Conservation (phyloP, 37 sponge, comb jelly and placozoan genomes). For the Cladorhizidae sp. region DNA sequence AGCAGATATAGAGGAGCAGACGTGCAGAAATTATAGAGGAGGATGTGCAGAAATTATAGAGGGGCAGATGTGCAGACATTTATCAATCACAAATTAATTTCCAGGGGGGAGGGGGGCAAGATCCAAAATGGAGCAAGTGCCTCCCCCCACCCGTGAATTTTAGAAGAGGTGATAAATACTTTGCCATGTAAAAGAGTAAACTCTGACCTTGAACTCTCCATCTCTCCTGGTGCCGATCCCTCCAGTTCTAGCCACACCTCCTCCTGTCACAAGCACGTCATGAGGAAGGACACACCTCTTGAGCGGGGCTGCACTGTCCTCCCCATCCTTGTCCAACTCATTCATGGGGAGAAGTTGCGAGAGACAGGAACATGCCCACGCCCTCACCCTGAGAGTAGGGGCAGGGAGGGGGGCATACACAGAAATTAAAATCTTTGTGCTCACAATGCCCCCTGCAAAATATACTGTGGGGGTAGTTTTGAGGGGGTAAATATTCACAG, state of each 20-base stretch:
- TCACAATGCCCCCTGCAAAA: too few relatives aligned
- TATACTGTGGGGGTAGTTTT: too few relatives aligned
- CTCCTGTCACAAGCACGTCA: not conserved
- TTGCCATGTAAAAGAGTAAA: not conserved
- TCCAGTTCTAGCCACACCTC: not conserved
- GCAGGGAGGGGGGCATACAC: too few relatives aligned
- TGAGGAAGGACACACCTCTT: not conserved
- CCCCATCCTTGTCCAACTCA: not conserved
- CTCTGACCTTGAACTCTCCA: conserved; percentile 2
- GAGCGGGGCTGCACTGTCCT: not conserved
- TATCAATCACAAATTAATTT: too few relatives aligned
- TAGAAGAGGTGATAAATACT: too few relatives aligned
- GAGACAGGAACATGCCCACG: not conserved
- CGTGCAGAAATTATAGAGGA: too few relatives aligned
- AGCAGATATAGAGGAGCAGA: too few relatives aligned
- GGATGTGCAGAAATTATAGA: not conserved
- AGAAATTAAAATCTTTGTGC: too few relatives aligned
- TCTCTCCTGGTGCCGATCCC: not conserved
- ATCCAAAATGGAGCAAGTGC: not conserved
- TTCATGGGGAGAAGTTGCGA: not conserved
- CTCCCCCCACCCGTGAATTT: too few relatives aligned
- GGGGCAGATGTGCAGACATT: too few relatives aligned
- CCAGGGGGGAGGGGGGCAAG: not conserved
- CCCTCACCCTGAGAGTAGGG: not conserved
- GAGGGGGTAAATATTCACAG: too few relatives aligned